A percentile compares a stretch with the other conserved stretches of the same genome.
phyloP scores from a whole-genome alignment of 1,140 invertebrate species.

The Bombus pascuorum region DNA sequence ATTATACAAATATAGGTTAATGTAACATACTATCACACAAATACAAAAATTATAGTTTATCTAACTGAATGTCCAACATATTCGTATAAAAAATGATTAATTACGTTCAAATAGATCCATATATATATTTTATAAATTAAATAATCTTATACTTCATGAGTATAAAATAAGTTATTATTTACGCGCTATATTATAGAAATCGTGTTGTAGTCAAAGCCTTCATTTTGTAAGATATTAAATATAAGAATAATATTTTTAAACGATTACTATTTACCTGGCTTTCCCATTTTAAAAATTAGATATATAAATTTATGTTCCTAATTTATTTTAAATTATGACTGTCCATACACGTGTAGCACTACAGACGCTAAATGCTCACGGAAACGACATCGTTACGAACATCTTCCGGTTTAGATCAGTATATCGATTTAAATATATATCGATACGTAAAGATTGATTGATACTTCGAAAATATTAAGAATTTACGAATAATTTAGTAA shows the following conservation, averaged over 20 bases:
- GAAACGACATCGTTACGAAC: constrained; percentile 5
- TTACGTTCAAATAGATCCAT: background rate
- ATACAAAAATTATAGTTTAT: background rate
- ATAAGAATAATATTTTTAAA: background rate
- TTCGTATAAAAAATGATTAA: background rate
- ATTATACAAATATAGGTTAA: constrained; percentile 3
- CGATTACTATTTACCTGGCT: constrained; percentile 46
- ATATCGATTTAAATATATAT: constrained; percentile 5
- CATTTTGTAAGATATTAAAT: background rate
- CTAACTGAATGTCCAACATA: background rate
- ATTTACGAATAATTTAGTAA: background rate
- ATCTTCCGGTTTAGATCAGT: constrained; percentile 26
- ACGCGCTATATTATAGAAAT: background rate
- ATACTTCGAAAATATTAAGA: background rate
- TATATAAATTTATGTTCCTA: background rate
- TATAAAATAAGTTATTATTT: constrained; percentile 1
- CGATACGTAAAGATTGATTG: constrained; percentile 13
- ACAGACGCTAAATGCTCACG: constrained; percentile 20
- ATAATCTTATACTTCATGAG: background rate
- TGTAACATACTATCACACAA: background rate
- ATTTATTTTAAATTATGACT: background rate
- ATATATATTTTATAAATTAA: background rate
- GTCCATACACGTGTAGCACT: constrained; percentile 23
- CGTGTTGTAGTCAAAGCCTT: background rate
- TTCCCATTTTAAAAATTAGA: constrained; percentile 43